phyloP scores from a whole-genome alignment of 2,797 vertebrate species.

The Diplodus sargus region DNA sequence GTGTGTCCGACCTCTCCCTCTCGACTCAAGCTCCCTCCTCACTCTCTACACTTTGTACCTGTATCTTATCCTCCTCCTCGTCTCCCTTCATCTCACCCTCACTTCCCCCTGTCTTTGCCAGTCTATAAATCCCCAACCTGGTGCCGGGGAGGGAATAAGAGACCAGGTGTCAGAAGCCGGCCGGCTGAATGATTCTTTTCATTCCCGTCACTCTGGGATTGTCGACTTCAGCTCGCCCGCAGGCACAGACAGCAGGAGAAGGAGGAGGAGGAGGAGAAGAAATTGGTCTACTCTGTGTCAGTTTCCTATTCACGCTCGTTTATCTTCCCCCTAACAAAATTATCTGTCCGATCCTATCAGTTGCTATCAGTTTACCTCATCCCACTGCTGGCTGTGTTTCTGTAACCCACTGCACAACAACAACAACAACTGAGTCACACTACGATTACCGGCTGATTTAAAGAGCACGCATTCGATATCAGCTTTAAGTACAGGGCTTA shows the following conservation, averaged over 20 bases:
- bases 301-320: constrained; percentile 20
- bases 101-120: constrained; percentile 10
- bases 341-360: constrained; percentile 28
- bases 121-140: constrained; percentile 34
- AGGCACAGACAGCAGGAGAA: constrained; percentile 40
- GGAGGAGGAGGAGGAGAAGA: constrained; percentile 22
- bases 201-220: constrained; percentile 48
- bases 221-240: constrained; percentile 41
- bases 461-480: background rate
- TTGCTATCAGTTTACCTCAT: constrained; percentile 15
- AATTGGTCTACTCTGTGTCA: constrained; percentile 32
- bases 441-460: constrained; percentile 3
- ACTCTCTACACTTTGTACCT: background rate
- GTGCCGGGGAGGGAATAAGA: constrained; percentile 35
- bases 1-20: background rate
- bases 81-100: constrained; percentile 7
- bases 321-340: constrained; percentile 22
- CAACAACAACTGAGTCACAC: background rate
- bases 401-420: background rate
- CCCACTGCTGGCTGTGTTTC: background rate
- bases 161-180: constrained; percentile 38
- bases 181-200: constrained; percentile 53
- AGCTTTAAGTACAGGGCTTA: background rate
- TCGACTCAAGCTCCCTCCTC: background rate
- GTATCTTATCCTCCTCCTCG: background rate